A percentile compares a stretch with the other conserved stretches of the same genome.
Conservation (phyloP, 2,888 invertebrate genomes). For the Sminthurides aquaticus region DNA sequence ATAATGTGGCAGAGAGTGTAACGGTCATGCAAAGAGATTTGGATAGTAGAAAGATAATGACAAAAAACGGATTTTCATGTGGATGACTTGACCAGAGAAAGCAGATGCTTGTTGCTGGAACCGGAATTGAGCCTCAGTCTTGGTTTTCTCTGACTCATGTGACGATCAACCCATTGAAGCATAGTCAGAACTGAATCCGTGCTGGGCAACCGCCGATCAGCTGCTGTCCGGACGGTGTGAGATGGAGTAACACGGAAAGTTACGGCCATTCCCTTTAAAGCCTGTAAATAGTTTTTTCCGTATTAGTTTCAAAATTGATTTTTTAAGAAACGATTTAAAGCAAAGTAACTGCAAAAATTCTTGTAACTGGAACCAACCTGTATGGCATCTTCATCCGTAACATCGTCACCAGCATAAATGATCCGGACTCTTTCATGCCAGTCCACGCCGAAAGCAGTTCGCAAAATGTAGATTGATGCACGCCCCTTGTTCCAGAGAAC, state of each 20-base stretch:
- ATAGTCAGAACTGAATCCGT: constrained; percentile 83
- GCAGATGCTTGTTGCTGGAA: constrained; percentile 30
- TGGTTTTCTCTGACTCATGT: constrained; percentile 70
- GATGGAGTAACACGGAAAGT: constrained; percentile 83
- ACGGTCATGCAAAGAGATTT: too few species aligned
- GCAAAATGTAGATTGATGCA: constrained; percentile 79
- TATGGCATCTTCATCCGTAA: constrained; percentile 86
- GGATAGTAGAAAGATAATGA: too few species aligned
- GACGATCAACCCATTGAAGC: constrained; percentile 82
- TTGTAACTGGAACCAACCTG: too few species aligned
- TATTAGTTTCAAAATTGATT: not conserved
- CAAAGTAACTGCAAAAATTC: not conserved
- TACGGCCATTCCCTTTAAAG: constrained; percentile 85
- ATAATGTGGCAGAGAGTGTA: too few species aligned
- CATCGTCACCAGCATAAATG: constrained; percentile 82
- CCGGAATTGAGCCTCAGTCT: constrained; percentile 44
- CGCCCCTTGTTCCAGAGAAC: constrained; percentile 87
- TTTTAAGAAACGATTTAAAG: too few species aligned
- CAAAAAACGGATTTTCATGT: too few species aligned
- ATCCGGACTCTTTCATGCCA: constrained; percentile 64
- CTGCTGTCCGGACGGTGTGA: constrained; percentile 74
- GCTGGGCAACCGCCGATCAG: constrained; percentile 76
- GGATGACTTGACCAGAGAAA: constrained; percentile 39
- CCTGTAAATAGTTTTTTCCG: constrained; percentile 51
- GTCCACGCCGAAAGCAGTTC: constrained; percentile 46